Base-by-base conservation (phyloP, 2,888 invertebrate genomes). In the Melolontha melolontha region DNA sequence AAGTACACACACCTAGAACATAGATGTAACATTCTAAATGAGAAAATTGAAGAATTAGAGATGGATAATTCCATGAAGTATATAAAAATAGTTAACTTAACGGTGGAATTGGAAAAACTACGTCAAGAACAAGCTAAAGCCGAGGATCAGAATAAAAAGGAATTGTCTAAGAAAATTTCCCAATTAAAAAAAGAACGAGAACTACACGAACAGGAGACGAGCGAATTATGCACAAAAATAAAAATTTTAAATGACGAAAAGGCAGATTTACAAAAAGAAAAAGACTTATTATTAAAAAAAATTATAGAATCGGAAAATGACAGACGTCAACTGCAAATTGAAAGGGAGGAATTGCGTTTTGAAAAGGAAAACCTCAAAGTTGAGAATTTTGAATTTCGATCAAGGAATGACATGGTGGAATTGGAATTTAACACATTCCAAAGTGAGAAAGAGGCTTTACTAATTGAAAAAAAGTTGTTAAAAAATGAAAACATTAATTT, bases 51-150 rank as follows among this genome's bases (percentile, higher is more conserved):
- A 34, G 40, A 42, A 29, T 50, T 66, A 5, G 59, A 66, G 27
- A 50, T 59, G 6, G 66, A 66, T 50, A 66, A 59, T 42, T 57
- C 49, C 5, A 40, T 59, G 41, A 66, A 66, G 29, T 66, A 66
- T n/a, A 34, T 66, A 14, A 55, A 66, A 17, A 66, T 66, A 10
- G 59, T 66, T 10, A 50, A 66, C 16, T 41, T 66, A 27, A 66
- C 57, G 10, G 50, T 66, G 34, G 66, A 66, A 50, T 40, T 57
- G 4, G 57, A 66, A n/a, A 59, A 59, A 27, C 16, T 66, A 27
- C 59, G 50, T 8, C 50, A 66, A 16, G 40, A 50, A 41, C 22
- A 41, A 27, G 49, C 41, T 12, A 47, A 29, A 34, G 34, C 47
- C 14, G 59, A 62, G 4, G 34, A 62, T 11, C 59, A 62, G 10